Conservation (phyloP, 2,888 invertebrate species). For the Diogma glabrata region DNA sequence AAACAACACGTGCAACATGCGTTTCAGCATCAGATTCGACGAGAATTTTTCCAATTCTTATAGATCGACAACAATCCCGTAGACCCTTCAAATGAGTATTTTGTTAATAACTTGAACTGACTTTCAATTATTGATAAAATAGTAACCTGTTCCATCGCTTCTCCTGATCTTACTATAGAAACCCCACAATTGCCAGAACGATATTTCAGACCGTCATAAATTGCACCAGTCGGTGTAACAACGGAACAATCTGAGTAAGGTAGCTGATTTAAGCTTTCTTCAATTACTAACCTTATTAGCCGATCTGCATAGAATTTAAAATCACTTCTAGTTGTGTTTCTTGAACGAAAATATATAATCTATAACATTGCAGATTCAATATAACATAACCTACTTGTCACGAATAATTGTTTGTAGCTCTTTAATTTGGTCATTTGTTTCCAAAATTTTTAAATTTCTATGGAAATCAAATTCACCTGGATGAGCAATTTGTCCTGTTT, state of each 20-base stretch:
- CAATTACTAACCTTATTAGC: conserved; percentile 91
- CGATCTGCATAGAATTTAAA: conserved; percentile 99
- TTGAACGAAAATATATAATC: conserved; percentile 40
- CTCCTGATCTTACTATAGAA: conserved; percentile 86
- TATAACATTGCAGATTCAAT: conserved; percentile 25
- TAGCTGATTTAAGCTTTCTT: conserved; percentile 93
- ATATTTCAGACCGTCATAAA: conserved; percentile 87
- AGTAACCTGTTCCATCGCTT: conserved; percentile 79
- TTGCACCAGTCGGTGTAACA: conserved; percentile 77
- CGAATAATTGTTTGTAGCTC: conserved; percentile 78
- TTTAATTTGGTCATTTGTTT: conserved; percentile 32
- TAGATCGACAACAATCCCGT: conserved; percentile 95
- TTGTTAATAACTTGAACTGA: conserved; percentile 29
- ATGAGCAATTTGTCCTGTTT: conserved; percentile 6
- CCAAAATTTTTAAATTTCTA: conserved; percentile 31
- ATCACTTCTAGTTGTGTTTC: conserved; percentile 85
- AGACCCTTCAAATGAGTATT: conserved; percentile 54
- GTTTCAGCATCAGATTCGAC: conserved; percentile 95
- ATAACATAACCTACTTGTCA: conserved; percentile 68
- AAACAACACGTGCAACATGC: conserved; percentile 92
- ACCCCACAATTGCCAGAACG: conserved; percentile 98
- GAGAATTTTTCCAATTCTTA: conserved; percentile 95
- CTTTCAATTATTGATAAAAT: background rate
- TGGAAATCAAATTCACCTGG: conserved; percentile 26
- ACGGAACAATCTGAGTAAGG: conserved; percentile 88